phyloP scores from a whole-genome alignment of 2,797 vertebrate species.

The Cyclopterus lumpus region DNA sequence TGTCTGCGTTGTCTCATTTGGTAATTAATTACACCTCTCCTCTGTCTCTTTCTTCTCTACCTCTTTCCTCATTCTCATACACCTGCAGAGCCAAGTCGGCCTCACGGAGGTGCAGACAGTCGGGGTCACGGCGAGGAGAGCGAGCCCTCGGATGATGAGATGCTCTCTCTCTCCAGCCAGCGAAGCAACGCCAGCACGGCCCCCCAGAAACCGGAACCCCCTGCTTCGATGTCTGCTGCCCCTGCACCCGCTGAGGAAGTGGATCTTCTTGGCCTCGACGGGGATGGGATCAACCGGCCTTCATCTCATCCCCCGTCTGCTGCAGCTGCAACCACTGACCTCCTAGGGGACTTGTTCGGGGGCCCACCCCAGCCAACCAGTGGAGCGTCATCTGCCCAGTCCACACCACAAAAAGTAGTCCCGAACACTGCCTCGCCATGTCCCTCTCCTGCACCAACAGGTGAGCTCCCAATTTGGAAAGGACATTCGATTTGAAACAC shows the following conservation, averaged over 20 bases:
- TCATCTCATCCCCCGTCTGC: slow-evolving; percentile 83
- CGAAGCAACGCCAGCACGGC: slow-evolving; percentile 88
- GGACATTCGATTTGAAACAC: not conserved
- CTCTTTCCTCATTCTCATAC: not conserved
- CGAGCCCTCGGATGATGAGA: slow-evolving; percentile 97
- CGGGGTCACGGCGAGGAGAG: slow-evolving; percentile 93
- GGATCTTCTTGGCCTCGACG: slow-evolving; percentile 93
- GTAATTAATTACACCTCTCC: not conserved
- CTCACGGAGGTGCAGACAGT: slow-evolving; percentile 86
- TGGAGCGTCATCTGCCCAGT: slow-evolving; percentile 88
- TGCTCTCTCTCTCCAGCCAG: slow-evolving; percentile 96
- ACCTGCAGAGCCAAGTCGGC: slow-evolving; percentile 83
- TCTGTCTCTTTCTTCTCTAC: not conserved
- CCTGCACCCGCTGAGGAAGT: slow-evolving; percentile 84
- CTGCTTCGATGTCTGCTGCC: slow-evolving; percentile 63
- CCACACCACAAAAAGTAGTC: slow-evolving; percentile 89
- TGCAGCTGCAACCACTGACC: slow-evolving; percentile 89
- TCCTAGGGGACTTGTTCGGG: slow-evolving; percentile 94
- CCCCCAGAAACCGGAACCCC: slow-evolving; percentile 81
- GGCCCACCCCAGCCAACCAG: slow-evolving; percentile 82
- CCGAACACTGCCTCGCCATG: slow-evolving; percentile 88
- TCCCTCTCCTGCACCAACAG: slow-evolving; percentile 85
- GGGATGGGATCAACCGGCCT: slow-evolving; percentile 81
- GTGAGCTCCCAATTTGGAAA: slow-evolving; percentile 48
- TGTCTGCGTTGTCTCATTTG: slow-evolving; percentile 18